phyloP scores from a whole-genome alignment of 2,113 vertebrate genomes.

The Mungos mungo region DNA sequence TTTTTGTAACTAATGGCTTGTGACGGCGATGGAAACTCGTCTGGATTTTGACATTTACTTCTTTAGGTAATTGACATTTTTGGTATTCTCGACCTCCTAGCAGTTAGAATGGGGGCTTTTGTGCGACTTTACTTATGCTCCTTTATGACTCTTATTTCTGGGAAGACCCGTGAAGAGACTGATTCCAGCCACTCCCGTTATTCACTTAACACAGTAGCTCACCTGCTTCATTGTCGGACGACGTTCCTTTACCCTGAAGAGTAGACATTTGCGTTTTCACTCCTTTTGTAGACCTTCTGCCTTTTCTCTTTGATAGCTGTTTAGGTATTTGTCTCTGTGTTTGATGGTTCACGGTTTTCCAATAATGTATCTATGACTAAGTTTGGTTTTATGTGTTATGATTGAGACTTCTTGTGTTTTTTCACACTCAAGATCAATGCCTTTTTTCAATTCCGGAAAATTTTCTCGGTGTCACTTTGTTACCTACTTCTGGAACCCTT shows the following conservation, averaged over 20 bases:
- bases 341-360: not conserved
- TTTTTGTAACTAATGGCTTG: not conserved
- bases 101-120: too few relatives aligned
- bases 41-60: too few relatives aligned
- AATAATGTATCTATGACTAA: not conserved
- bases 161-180: not conserved
- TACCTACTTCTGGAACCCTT: not conserved
- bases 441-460: not conserved
- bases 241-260: not conserved
- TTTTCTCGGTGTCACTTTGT: not conserved
- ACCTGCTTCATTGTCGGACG: fast-evolving
- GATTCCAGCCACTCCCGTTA: too few relatives aligned
- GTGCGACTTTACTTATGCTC: too few relatives aligned
- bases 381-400: not conserved
- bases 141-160: not conserved
- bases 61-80: not conserved
- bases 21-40: too few relatives aligned
- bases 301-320: not conserved
- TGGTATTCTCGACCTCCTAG: not conserved
- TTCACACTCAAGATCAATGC: not conserved
- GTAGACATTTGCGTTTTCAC: fast-evolving
- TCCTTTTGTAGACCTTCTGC: not conserved
- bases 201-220: fast-evolving
- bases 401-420: not conserved
- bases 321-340: not conserved